These are phyloP conservation scores for Blastobasis adustella DNA, from an alignment of 2,888 invertebrate species.

Conservation along the genomic window DNA sequence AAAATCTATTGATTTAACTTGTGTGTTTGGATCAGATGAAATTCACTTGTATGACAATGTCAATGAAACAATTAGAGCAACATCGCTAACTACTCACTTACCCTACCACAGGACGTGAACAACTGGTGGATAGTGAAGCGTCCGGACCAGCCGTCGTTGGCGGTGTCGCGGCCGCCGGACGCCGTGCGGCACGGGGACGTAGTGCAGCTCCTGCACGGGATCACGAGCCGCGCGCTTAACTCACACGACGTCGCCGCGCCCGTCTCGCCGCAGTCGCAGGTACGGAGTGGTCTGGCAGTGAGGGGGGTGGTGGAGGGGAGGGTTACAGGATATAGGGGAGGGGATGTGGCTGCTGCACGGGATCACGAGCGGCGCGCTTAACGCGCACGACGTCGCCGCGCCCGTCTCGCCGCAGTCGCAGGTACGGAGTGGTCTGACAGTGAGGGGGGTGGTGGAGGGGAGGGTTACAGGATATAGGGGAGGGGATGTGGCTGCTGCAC, in stretches of 20 bases:
- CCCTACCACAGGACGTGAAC: slow-evolving; percentile 81
- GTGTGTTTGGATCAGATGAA: no score
- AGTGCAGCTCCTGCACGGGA: slow-evolving; percentile 95
- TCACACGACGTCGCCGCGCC: slow-evolving; percentile 97
- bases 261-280: slow-evolving; percentile 92
- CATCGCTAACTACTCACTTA: no score
- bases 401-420: slow-evolving; percentile 94
- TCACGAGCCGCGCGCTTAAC: slow-evolving; percentile 92
- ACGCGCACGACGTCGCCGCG: slow-evolving; percentile 97
- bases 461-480: slow-evolving; percentile 73
- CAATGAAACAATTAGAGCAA: no score
- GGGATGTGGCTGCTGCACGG: slow-evolving; percentile 91
- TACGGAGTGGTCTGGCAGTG: slow-evolving; percentile 16
- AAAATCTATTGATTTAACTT: no score
- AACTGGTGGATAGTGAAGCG: slow-evolving; percentile 99
- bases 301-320: no score
- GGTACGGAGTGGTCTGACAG: slow-evolving; percentile 23
- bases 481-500: slow-evolving; percentile 93
- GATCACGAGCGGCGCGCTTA: slow-evolving; percentile 91
- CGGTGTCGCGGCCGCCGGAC: slow-evolving; percentile 84
- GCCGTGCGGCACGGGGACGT: slow-evolving; percentile 91
- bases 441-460: no score
- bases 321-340: no score
- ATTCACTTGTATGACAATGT: no score
- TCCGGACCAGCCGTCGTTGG: slow-evolving; percentile 85